Evolutionary conservation across 2,113 vertebrate genomes (phyloP), one percentile per base, ranked within the genome.

Genomic region (Columba livia): DNA sequence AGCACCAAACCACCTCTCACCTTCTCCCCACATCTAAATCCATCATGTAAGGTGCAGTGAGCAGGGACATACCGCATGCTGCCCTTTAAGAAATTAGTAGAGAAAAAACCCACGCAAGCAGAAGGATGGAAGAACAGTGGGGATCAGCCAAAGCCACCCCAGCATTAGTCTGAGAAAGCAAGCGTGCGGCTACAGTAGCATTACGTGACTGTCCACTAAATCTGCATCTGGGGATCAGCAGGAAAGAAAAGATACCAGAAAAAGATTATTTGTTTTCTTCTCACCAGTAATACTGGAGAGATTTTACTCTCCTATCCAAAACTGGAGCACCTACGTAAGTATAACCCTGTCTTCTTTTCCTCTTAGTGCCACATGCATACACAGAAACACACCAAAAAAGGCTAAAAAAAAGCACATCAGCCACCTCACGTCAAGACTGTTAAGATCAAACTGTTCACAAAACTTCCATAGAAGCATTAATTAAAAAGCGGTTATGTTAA

Each of bases 171-270:
- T 65, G 9, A 6, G 54, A 83, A 88, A 83, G 40, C 2, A 89
- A 79, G 50, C 40, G 34, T 4, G 0, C 47, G 38, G 79, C 64
- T 32, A 72, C 0, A 0, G 44, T 9, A 71, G 48, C 61, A 66
- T 74, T 66, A 90, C 2, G 2, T 40, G 79, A 51, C 77, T 26
- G 51, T 36, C 47, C 60, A 32, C 47, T 72, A 80, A 85, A 83
- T 78, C 79, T 79, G 75, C 50, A 90, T 79, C 75, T 88, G n/a
- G 32, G 18, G 75, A 88, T 88, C 73, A 92, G 32, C 65, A 91
- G 56, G 28, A 79, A 11, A 85, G 58, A 91, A 88, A 75, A 93
- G 71, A 91, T 14, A 77, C 4, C 32, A 79, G 31, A 79, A 93
- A 47, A 80, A 77, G 51, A 40, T 77, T 36, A 88, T 83, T 87